These are phyloP conservation scores for Sceliomorpha sp. DNA, from an alignment of 2,888 invertebrate species.

Conservation along the genomic window DNA sequence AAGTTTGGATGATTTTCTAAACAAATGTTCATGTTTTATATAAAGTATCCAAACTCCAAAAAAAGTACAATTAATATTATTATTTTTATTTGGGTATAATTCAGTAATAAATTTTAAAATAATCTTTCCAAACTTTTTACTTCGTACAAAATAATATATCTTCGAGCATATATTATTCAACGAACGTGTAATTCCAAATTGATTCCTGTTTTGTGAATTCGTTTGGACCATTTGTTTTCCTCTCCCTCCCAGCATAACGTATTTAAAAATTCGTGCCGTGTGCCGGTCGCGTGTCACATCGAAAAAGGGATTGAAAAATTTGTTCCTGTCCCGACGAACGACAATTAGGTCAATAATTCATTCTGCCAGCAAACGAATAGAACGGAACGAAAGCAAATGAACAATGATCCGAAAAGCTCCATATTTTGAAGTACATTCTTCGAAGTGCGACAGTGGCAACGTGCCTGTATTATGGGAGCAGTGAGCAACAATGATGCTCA, in stretches of 20 bases:
- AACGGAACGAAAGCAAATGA: constrained; percentile 45
- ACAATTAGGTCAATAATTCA: constrained; percentile 79
- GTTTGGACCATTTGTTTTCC: constrained; percentile 3
- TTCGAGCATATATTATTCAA: too few species aligned
- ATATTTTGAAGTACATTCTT: constrained; percentile 53
- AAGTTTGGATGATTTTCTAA: constrained; percentile 31
- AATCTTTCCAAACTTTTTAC: too few species aligned
- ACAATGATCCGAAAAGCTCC: constrained; percentile 47
- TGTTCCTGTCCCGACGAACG: constrained; percentile 65
- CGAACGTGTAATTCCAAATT: too few species aligned
- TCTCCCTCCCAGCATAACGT: too few species aligned
- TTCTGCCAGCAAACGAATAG: constrained; percentile 42
- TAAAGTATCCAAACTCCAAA: constrained; percentile 8
- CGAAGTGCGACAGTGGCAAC: constrained; percentile 8
- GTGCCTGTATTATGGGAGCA: constrained; percentile 25
- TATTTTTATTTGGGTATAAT: too few species aligned
- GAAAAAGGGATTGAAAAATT: constrained; percentile 65
- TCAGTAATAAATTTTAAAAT: too few species aligned
- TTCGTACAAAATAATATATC: too few species aligned
- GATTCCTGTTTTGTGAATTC: too few species aligned
- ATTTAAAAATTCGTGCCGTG: constrained; percentile 58
- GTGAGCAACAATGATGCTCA: constrained; percentile 69
- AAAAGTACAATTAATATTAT: too few species aligned
- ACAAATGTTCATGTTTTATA: constrained; percentile 18
- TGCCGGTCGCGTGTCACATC: constrained; percentile 63